A percentile compares a stretch with the other conserved stretches of the same genome.
phyloP scores from a whole-genome alignment of 2,113 vertebrate species.

The Cercopithecus mona region DNA sequence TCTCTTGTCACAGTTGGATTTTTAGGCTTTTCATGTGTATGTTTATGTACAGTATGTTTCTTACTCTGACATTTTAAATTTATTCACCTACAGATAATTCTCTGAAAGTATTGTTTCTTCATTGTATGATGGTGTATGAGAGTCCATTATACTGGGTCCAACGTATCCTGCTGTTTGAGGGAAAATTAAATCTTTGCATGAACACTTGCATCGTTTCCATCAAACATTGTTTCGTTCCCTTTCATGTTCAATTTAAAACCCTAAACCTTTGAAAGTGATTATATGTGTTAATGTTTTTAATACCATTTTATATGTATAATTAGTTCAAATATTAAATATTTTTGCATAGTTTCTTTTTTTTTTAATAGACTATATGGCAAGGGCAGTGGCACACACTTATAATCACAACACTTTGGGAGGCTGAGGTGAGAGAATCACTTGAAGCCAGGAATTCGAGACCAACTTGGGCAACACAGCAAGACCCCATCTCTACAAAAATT shows the following conservation, averaged over 20 bases:
- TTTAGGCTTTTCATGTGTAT: neutral
- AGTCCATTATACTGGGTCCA: neutral
- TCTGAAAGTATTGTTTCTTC: conserved; percentile 31
- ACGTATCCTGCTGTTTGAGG: conserved; percentile 36
- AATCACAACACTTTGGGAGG: too few species aligned
- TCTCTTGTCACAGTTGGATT: conserved; percentile 28
- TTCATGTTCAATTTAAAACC: neutral
- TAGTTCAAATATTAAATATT: neutral
- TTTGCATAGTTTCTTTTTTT: neutral
- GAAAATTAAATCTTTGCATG: conserved; percentile 67
- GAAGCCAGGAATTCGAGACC: too few species aligned
- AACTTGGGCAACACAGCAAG: too few species aligned
- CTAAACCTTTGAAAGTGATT: neutral
- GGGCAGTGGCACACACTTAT: too few species aligned
- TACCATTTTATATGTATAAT: neutral
- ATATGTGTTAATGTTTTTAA: neutral
- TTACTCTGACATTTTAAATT: conserved; percentile 57
- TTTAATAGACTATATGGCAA: neutral
- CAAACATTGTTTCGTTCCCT: neutral
- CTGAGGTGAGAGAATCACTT: too few species aligned
- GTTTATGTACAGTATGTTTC: conserved; percentile 41
- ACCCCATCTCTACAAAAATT: too few species aligned
- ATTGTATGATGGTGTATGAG: conserved; percentile 51
- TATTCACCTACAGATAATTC: conserved; percentile 53
- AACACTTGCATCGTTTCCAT: neutral